phyloP scores from a whole-genome alignment of 2,797 vertebrate genomes.

The Saxicola maurus region DNA sequence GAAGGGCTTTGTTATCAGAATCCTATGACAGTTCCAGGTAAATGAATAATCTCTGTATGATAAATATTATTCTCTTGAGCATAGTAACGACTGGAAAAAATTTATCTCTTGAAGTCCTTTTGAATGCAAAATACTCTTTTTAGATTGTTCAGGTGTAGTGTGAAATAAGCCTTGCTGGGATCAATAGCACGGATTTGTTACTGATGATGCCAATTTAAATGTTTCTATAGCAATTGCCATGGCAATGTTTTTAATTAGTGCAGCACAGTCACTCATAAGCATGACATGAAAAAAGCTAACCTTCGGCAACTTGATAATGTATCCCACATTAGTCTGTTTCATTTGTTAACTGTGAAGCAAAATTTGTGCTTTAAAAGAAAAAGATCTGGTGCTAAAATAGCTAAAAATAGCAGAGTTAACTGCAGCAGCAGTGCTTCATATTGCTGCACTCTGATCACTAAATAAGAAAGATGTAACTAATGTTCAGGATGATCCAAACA shows the following conservation, averaged over 20 bases:
- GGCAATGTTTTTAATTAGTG: conserved; percentile 65
- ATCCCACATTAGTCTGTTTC: neutral
- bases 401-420: conserved; percentile 11
- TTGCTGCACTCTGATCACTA: neutral
- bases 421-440: neutral
- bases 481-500: neutral
- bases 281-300: conserved; percentile 8
- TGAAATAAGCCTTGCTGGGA: conserved; percentile 34
- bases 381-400: neutral
- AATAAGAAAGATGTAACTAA: neutral
- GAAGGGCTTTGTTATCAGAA: neutral
- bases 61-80: neutral
- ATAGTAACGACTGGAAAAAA: neutral
- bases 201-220: conserved; percentile 54
- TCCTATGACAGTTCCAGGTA: neutral
- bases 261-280: conserved; percentile 7
- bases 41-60: neutral
- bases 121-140: conserved; percentile 18
- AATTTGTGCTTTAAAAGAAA: neutral
- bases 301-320: conserved; percentile 26
- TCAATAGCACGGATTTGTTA: conserved; percentile 52
- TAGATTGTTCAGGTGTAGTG: conserved; percentile 19
- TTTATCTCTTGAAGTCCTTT: neutral
- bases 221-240: conserved; percentile 66
- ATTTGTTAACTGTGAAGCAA: conserved; percentile 22